Percentiles rank a stretch among this genome's conserved stretches.
phyloP scores from a whole-genome alignment of 2,797 vertebrate species.

The Chaetodon trifasciatus region DNA sequence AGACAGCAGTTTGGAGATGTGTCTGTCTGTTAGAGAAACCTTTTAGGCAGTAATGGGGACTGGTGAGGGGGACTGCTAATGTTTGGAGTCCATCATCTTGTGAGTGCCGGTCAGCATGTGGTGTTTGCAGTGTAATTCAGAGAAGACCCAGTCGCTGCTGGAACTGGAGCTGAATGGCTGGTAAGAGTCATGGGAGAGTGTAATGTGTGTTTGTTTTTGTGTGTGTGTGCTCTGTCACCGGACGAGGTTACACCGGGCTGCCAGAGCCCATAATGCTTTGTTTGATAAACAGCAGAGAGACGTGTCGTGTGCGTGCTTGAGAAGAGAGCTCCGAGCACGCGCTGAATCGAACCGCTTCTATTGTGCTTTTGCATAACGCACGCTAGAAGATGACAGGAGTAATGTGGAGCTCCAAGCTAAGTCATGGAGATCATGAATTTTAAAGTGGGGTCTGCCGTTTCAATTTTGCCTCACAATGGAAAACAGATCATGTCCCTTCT shows the following conservation, averaged over 20 bases:
- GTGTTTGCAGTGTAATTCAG: constrained; percentile 97
- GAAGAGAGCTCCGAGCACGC: constrained; percentile 16
- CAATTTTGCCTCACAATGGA: constrained; percentile 53
- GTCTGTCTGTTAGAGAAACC: constrained; percentile 39
- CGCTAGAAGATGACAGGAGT: constrained; percentile 1
- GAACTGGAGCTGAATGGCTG: constrained; percentile 95
- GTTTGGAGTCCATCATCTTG: constrained; percentile 64
- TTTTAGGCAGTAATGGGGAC: constrained; percentile 56
- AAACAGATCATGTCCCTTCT: constrained; percentile 54
- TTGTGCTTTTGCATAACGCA: constrained; percentile 13
- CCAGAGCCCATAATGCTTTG: constrained; percentile 37
- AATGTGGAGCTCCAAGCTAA: too few species aligned
- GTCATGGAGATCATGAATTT: constrained; percentile 25
- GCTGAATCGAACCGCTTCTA: background rate
- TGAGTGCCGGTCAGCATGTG: constrained; percentile 89
- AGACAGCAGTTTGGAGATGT: constrained; percentile 52
- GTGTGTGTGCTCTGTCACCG: constrained; percentile 50
- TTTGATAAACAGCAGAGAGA: constrained; percentile 54
- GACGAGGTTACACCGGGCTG: constrained; percentile 49
- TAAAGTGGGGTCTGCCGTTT: constrained; percentile 36
- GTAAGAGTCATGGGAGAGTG: constrained; percentile 82
- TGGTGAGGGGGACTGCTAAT: constrained; percentile 58
- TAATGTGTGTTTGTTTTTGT: constrained; percentile 43
- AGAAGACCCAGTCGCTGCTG: constrained; percentile 95
- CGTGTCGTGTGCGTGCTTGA: constrained; percentile 24